These are phyloP conservation scores for Ceuthmochares aereus DNA, from an alignment of 2,113 vertebrate genomes.

Conservation along the genomic window DNA sequence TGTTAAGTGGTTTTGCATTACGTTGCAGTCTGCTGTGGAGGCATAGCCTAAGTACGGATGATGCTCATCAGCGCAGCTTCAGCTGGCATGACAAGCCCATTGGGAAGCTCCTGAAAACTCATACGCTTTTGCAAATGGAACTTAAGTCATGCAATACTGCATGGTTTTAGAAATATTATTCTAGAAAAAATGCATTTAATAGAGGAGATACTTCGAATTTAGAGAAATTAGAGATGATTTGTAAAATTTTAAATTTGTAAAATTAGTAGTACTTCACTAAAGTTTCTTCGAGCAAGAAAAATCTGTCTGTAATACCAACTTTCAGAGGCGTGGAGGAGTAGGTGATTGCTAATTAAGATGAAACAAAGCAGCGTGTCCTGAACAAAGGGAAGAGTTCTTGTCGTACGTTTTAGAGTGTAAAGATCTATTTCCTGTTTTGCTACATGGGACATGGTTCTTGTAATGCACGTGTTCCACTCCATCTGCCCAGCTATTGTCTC, in stretches of 20 bases:
- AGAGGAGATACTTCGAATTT: not conserved
- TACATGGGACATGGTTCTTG: rapidly evolving
- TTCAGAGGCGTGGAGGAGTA: not conserved
- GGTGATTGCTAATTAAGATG: not conserved
- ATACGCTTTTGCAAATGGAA: not conserved
- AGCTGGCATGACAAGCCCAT: not conserved
- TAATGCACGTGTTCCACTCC: not conserved
- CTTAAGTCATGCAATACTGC: not conserved
- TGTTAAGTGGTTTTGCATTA: not conserved
- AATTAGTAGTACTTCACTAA: not conserved
- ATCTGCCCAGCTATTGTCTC: not conserved
- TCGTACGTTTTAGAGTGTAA: not conserved
- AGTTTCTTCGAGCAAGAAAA: not conserved
- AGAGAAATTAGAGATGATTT: not conserved
- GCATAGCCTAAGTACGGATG: too few relatives aligned
- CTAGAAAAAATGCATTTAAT: not conserved
- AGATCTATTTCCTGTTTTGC: conserved; percentile 26
- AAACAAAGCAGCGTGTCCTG: not conserved
- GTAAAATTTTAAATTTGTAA: too few relatives aligned
- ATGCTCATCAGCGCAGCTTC: not conserved
- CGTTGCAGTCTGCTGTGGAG: not conserved
- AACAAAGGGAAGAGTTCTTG: not conserved
- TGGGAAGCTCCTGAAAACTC: not conserved
- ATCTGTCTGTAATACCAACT: not conserved
- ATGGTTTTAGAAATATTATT: not conserved